Evolutionary conservation across 2,113 vertebrate species (phyloP).

Genomic region (Pyxicephalus adspersus): DNA sequence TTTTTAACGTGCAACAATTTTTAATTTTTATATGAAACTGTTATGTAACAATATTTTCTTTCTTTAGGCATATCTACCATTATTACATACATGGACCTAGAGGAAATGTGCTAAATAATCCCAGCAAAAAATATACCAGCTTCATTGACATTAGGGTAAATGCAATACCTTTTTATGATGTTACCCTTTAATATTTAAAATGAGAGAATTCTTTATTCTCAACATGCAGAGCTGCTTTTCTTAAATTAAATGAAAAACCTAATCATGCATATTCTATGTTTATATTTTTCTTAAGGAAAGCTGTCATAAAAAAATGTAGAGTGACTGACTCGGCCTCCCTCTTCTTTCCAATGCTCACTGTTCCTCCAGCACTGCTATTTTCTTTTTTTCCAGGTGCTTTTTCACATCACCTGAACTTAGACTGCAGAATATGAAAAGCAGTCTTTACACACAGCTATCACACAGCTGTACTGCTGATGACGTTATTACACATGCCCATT

Average conservation of each 20-base stretch:
- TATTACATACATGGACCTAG: constrained; percentile 91
- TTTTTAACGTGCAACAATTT: background rate
- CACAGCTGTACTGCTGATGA: too few relatives aligned
- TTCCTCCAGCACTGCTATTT: too few relatives aligned
- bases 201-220: too few relatives aligned
- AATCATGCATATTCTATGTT: background rate
- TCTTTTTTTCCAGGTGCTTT: too few relatives aligned
- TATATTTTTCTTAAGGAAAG: background rate
- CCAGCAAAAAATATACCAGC: constrained; percentile 58
- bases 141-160: constrained; percentile 88
- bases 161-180: background rate
- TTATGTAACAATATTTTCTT: background rate
- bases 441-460: too few relatives aligned
- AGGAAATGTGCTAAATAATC: constrained; percentile 73
- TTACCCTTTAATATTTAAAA: background rate
- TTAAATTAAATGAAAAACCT: too few relatives aligned
- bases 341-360: too few relatives aligned
- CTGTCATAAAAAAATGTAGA: background rate
- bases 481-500: too few relatives aligned
- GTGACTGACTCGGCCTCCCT: too few relatives aligned
- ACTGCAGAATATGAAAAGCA: too few relatives aligned
- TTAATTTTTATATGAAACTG: background rate
- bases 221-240: too few relatives aligned
- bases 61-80: constrained; percentile 89
- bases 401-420: too few relatives aligned